Conservation (phyloP, 2,888 invertebrate species). For the Drosophila barbarae region DNA sequence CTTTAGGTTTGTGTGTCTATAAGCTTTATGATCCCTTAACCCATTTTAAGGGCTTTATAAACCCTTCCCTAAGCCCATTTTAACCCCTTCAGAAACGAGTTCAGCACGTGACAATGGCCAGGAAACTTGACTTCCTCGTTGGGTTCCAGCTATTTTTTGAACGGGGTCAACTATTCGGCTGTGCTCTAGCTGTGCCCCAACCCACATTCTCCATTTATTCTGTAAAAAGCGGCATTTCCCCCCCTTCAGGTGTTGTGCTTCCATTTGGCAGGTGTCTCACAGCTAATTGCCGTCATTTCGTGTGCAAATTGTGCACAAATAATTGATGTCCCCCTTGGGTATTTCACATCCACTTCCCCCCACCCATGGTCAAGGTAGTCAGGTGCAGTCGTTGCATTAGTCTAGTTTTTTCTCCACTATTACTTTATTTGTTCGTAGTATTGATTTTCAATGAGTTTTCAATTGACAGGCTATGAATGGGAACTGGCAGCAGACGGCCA, state of each 20-base stretch:
- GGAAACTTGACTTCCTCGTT: constrained; percentile 56
- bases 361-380: constrained; percentile 45
- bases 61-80: constrained; percentile 17
- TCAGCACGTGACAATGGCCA: constrained; percentile 66
- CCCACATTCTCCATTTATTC: constrained; percentile 1
- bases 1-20: neutral
- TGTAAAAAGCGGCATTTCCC: constrained; percentile 19
- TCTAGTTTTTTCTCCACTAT: constrained; percentile 27
- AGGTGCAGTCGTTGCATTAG: constrained; percentile 43
- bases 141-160: constrained; percentile 12
- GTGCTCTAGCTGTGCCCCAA: constrained; percentile 6
- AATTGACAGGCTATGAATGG: constrained; percentile 14
- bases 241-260: constrained; percentile 16
- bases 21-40: neutral
- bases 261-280: constrained; percentile 49
- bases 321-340: constrained; percentile 15
- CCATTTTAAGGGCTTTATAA: neutral
- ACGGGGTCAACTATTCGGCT: constrained; percentile 40
- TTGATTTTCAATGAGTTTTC: constrained; percentile 52
- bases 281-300: constrained; percentile 64
- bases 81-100: constrained; percentile 40
- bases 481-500: constrained; percentile 25
- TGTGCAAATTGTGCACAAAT: constrained; percentile 57
- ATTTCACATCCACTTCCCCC: neutral
- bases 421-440: neutral